Evolutionary conservation across 1,140 invertebrate genomes (phyloP).

Genomic region (Eciton burchellii): DNA sequence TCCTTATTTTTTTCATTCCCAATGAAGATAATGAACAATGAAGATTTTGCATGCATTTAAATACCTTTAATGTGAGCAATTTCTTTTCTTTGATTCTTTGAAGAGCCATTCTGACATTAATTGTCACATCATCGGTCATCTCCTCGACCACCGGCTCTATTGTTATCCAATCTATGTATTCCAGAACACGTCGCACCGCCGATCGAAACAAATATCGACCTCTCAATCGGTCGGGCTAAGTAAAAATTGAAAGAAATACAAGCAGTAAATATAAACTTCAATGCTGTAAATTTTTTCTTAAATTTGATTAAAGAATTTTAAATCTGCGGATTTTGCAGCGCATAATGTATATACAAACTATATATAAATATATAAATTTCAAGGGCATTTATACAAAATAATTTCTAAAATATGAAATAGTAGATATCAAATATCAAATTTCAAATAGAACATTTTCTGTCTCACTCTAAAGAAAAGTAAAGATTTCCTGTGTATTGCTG

Average conservation of each 20-base stretch:
- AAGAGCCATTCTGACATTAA: slow-evolving; percentile 85
- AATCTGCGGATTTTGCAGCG: too few species aligned
- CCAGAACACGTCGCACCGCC: slow-evolving; percentile 85
- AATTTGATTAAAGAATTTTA: too few species aligned
- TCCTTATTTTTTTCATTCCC: background rate
- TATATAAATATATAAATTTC: background rate
- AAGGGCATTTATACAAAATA: too few species aligned
- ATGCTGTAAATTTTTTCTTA: too few species aligned
- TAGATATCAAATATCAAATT: too few species aligned
- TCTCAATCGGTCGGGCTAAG: slow-evolving; percentile 74
- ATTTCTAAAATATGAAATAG: too few species aligned
- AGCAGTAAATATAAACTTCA: background rate
- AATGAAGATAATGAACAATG: too few species aligned
- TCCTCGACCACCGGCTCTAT: slow-evolving; percentile 83
- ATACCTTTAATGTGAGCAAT: slow-evolving; percentile 83
- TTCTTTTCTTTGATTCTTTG: slow-evolving; percentile 84
- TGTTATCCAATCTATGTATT: slow-evolving; percentile 86
- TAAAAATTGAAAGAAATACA: background rate
- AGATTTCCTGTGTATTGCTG: slow-evolving; percentile 29
- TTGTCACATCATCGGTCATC: slow-evolving; percentile 85
- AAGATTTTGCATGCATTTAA: slow-evolving; percentile 58
- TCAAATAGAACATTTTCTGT: background rate
- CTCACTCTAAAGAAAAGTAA: slow-evolving; percentile 28
- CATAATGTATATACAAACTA: background rate
- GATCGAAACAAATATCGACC: slow-evolving; percentile 87